phyloP scores from a whole-genome alignment of 2,113 vertebrate genomes.

The Sarotherodon lohbergeri region DNA sequence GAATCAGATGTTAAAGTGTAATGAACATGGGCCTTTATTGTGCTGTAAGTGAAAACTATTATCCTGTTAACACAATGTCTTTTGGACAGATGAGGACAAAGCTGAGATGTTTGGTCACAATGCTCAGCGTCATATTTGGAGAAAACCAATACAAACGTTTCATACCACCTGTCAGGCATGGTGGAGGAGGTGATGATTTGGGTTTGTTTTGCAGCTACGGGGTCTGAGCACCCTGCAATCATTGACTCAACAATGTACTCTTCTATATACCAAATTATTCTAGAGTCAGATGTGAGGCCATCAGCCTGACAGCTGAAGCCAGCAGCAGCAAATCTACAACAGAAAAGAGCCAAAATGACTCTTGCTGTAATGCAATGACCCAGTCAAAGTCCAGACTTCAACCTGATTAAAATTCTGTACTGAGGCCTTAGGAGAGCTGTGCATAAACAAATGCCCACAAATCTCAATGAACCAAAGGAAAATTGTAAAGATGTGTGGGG shows the following conservation, averaged over 20 bases:
- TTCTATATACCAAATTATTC: background rate
- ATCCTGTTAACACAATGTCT: background rate
- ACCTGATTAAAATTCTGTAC: background rate
- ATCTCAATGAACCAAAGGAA: background rate
- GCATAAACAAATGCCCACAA: background rate
- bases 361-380: background rate
- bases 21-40: background rate
- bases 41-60: background rate
- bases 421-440: background rate
- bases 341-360: background rate
- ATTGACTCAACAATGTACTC: background rate
- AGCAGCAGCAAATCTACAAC: background rate
- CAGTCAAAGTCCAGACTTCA: background rate
- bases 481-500: background rate
- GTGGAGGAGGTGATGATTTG: background rate
- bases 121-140: background rate
- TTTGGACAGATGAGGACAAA: background rate
- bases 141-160: background rate
- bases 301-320: background rate
- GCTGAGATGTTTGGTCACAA: background rate
- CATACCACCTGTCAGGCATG: background rate
- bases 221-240: background rate
- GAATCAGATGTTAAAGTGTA: background rate
- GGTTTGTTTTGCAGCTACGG: background rate
- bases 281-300: background rate